A percentile compares a stretch with the other conserved stretches of the same genome.
These are phyloP conservation scores for Sardinella longiceps DNA, from an alignment of 2,797 vertebrate species.

Conservation along the genomic window DNA sequence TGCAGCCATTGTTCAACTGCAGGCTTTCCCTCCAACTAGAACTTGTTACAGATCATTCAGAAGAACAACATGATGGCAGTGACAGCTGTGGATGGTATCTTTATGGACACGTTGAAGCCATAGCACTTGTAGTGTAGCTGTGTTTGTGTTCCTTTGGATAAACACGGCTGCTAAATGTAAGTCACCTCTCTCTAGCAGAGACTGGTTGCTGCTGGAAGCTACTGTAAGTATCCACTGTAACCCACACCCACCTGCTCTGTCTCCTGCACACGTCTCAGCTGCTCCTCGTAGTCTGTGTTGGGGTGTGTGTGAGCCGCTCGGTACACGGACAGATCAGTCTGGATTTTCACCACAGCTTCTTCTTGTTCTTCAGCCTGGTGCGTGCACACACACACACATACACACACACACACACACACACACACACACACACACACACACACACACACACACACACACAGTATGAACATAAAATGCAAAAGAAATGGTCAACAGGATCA, in stretches of 20 bases:
- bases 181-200: not conserved
- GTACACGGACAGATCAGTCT: constrained; percentile 71
- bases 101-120: no score
- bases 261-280: constrained; percentile 59
- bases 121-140: not conserved
- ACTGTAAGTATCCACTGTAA: not conserved
- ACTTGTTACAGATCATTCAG: not conserved
- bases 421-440: not conserved
- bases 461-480: no score
- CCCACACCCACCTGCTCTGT: constrained; percentile 67
- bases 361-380: constrained; percentile 68
- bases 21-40: not conserved
- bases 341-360: constrained; percentile 63
- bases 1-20: not conserved
- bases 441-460: no score
- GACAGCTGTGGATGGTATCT: not conserved
- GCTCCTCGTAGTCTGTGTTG: constrained; percentile 58
- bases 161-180: no score
- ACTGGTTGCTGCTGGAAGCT: not conserved
- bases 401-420: not conserved
- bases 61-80: not conserved
- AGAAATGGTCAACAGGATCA: not conserved
- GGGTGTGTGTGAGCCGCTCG: constrained; percentile 66
- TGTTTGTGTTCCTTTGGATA: no score
- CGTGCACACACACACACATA: not conserved